These are phyloP conservation scores for Equus quagga DNA, from an alignment of 2,113 vertebrate species.

Conservation along the genomic window DNA sequence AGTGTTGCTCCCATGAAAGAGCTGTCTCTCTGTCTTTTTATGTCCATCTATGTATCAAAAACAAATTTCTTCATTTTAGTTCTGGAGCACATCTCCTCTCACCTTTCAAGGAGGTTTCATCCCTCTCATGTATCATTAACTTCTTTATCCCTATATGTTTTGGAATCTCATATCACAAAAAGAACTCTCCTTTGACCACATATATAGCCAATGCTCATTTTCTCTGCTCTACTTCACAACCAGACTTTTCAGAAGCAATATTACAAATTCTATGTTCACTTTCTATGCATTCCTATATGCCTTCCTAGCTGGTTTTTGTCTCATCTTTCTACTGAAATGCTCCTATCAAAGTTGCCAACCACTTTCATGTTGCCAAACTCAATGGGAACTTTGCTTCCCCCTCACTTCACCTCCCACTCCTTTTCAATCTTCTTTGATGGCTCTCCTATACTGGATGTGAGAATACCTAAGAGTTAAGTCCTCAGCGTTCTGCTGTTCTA, in stretches of 20 bases:
- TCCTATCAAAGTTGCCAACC: neutral
- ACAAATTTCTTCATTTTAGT: neutral
- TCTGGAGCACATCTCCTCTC: neutral
- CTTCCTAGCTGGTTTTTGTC: neutral
- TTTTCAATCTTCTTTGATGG: neutral
- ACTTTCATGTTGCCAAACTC: neutral
- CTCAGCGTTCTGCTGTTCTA: neutral
- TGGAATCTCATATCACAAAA: neutral
- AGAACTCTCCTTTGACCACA: neutral
- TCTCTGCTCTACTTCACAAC: neutral
- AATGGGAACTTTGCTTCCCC: neutral
- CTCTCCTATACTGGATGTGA: neutral
- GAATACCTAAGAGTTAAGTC: neutral
- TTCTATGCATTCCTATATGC: neutral
- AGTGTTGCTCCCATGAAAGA: neutral
- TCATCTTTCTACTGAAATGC: neutral
- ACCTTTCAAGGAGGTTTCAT: conserved; percentile 15
- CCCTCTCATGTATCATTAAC: neutral
- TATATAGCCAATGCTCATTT: neutral
- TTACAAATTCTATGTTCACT: neutral
- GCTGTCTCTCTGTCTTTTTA: neutral
- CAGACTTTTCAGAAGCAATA: neutral
- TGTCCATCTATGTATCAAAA: neutral
- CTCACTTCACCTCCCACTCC: neutral
- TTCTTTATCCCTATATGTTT: neutral